Base-by-base conservation (phyloP, 2,113 vertebrate genomes). In the Paralichthys olivaceus region DNA sequence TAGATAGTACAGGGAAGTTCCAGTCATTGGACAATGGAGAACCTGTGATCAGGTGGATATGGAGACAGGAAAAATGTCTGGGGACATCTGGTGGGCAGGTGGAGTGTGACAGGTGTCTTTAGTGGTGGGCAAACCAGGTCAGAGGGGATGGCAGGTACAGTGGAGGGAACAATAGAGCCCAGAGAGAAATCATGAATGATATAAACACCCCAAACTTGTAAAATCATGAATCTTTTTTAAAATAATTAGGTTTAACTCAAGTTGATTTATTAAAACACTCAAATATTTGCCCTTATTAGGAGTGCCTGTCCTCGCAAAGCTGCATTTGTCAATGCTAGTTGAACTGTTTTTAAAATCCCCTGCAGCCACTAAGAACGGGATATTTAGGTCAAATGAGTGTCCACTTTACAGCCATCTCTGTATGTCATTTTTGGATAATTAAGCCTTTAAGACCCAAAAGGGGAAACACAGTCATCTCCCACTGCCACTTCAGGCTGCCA, bases 371-470 rank as follows among this genome's bases (percentile, higher is more conserved):
- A 19, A 47, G 43, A 47, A 78, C 11, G 0, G 37, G 43, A 77
- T 81, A 59, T 85, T 79, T 65, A 59, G 64, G 75, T 69, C 75
- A 85, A 72, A 83, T 72, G 67, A 87, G 37, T 77, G 71, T 72
- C 72, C 51, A 82, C 79, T 87, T 76, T 51, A 49, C 59, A 77
- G 62, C 79, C 65, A 58, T 58, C 58, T 29, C 68, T 54, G 37
- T 49, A 32, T 67, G 54, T 65, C 45, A 57, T 69, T 60, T 82
- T 64, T 61, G 59, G 40, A 62, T 73, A 83, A 85, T 80, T 80
- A 87, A 77, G 63, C 60, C 25, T 70, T 71, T 76, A 77, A 83
- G 45, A 65, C 47, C 40, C 15, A 53, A 63, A 65, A 49, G 51
- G 65, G 37, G 20, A 72, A 60, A 66, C 13, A 23, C 6, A 20